Evolutionary conservation across 2,797 vertebrate species (phyloP).

Genomic region (Oreochromis mossambicus): DNA sequence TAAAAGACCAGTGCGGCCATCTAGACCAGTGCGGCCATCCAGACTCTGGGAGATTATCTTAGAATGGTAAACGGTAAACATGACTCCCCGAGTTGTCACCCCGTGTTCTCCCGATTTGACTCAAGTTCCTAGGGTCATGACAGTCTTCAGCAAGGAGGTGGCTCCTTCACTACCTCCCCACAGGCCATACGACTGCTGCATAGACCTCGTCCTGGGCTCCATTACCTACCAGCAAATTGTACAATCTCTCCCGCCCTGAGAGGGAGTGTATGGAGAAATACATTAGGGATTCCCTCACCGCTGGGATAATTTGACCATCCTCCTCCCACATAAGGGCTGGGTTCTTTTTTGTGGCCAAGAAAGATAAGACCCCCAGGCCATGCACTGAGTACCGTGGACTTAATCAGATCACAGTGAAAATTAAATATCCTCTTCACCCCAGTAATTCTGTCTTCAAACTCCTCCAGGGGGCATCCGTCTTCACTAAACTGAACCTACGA

Average conservation of each 20-base stretch:
- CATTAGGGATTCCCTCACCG: neutral
- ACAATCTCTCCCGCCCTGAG: neutral
- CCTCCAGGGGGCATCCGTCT: neutral
- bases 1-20: neutral
- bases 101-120: neutral
- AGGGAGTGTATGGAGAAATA: neutral
- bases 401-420: neutral
- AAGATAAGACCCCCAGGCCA: neutral
- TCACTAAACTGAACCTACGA: neutral
- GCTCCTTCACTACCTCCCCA: neutral
- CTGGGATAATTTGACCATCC: neutral
- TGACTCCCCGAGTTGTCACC: rapidly evolving
- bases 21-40: neutral
- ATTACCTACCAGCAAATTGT: neutral
- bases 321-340: neutral
- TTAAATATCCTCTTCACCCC: neutral
- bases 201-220: neutral
- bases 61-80: neutral
- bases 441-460: neutral
- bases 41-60: neutral
- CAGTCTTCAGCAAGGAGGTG: neutral
- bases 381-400: neutral
- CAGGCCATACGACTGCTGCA: neutral
- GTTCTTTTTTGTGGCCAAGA: neutral
- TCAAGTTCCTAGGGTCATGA: neutral